These are phyloP conservation scores for Drosophila ficusphila DNA, from an alignment of 1,140 invertebrate species.

Conservation along the genomic window DNA sequence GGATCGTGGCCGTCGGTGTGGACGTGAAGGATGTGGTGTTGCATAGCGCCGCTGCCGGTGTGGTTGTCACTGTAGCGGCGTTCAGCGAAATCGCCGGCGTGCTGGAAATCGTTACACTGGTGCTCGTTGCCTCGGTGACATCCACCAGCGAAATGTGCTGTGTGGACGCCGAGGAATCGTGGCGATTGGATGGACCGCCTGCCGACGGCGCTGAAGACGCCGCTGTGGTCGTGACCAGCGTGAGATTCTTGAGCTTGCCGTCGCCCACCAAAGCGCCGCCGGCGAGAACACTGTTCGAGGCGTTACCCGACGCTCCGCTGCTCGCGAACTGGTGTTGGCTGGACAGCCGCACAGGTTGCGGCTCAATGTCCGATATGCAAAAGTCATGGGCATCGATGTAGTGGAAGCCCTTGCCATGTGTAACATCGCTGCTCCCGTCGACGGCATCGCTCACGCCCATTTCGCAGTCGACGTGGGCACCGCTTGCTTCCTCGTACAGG, in stretches of 20 bases:
- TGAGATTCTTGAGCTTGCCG: constrained; percentile 77
- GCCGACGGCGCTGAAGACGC: background rate
- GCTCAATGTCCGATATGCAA: constrained; percentile 73
- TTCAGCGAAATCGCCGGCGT: constrained; percentile 52
- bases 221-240: constrained; percentile 65
- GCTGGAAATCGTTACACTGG: constrained; percentile 72
- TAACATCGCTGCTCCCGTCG: constrained; percentile 61
- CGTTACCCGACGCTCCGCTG: constrained; percentile 5
- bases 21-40: constrained; percentile 48
- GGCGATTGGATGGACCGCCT: constrained; percentile 4
- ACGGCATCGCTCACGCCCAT: constrained; percentile 56
- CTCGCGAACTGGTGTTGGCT: constrained; percentile 43
- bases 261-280: constrained; percentile 49
- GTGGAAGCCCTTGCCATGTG: constrained; percentile 65
- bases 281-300: constrained; percentile 52
- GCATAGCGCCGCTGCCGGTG: constrained; percentile 41
- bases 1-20: constrained; percentile 58
- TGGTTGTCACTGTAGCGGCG: constrained; percentile 53
- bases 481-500: constrained; percentile 75
- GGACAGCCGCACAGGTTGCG: constrained; percentile 51
- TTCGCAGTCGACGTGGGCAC: constrained; percentile 66
- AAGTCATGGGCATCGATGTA: constrained; percentile 73
- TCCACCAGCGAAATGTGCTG: constrained; percentile 64
- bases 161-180: constrained; percentile 7
- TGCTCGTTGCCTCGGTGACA: constrained; percentile 70